phyloP scores from a whole-genome alignment of 2,113 vertebrate species.

The Chelonoidis abingdonii region DNA sequence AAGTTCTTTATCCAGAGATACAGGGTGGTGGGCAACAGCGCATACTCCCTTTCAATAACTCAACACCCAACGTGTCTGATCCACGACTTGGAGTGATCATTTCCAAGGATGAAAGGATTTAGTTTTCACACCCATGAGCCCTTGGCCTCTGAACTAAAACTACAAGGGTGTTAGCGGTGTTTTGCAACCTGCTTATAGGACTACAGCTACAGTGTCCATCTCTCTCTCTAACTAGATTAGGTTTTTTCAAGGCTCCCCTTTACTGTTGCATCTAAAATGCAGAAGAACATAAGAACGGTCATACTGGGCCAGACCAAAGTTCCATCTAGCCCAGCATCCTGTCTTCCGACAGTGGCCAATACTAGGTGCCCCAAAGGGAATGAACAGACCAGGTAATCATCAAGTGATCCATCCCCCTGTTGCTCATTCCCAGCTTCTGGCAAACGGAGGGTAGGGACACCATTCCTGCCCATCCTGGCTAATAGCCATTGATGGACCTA shows the following conservation, averaged over 20 bases:
- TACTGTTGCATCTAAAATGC: background rate
- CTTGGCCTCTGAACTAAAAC: background rate
- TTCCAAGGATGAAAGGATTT: background rate
- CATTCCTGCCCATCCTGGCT: too few species aligned
- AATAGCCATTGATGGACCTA: too few species aligned
- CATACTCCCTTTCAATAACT: background rate
- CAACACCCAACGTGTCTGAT: background rate
- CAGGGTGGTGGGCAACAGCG: background rate
- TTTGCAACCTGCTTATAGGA: accelerated
- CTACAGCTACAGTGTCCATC: background rate
- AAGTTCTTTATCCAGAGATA: background rate
- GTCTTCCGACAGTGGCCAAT: too few species aligned
- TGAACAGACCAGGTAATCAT: too few species aligned
- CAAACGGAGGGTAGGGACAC: too few species aligned
- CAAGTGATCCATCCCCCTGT: too few species aligned
- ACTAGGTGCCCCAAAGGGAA: too few species aligned
- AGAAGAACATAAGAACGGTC: too few species aligned
- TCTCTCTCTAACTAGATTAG: background rate
- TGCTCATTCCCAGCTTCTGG: too few species aligned
- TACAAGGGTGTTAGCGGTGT: background rate
- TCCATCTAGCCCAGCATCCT: too few species aligned
- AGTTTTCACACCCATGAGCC: background rate
- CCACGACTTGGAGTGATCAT: background rate
- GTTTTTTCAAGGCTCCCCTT: background rate
- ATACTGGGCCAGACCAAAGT: too few species aligned